phyloP scores from a whole-genome alignment of 2,888 invertebrate species.

The Matsumyia berberina region DNA sequence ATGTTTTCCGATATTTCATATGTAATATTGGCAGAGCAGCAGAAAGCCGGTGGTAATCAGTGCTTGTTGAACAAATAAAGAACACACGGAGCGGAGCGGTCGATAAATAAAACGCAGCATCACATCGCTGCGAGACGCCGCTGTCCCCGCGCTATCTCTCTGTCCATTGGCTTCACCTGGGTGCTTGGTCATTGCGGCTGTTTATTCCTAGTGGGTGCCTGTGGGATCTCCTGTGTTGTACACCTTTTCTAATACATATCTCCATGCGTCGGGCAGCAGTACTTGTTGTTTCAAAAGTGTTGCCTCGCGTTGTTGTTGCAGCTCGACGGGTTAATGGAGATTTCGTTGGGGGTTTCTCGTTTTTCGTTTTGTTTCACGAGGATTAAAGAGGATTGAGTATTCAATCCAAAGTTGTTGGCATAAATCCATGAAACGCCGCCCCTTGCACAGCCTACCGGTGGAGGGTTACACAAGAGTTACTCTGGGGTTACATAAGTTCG shows the following conservation, averaged over 20 bases:
- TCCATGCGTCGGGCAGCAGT: conserved; percentile 12
- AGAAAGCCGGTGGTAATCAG: conserved; percentile 76
- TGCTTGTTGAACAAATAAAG: conserved; percentile 77
- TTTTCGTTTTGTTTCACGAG: conserved; percentile 15
- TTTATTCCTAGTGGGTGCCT: conserved; percentile 60
- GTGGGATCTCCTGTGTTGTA: conserved; percentile 47
- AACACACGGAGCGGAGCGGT: conserved; percentile 68
- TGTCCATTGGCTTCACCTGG: conserved; percentile 7
- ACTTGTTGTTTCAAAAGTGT: conserved; percentile 62
- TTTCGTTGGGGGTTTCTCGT: conserved; percentile 42
- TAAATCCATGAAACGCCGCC: conserved; percentile 72
- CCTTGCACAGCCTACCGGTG: conserved; percentile 62
- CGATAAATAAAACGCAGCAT: conserved; percentile 75
- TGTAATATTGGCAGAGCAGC: conserved; percentile 73
- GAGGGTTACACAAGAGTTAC: conserved; percentile 28
- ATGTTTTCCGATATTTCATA: conserved; percentile 76
- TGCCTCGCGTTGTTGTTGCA: conserved; percentile 58
- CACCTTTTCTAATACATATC: conserved; percentile 64
- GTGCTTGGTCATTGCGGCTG: conserved; percentile 13
- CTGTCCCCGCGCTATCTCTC: conserved; percentile 40
- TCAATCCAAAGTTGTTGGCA: conserved; percentile 73
- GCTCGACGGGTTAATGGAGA: conserved; percentile 58
- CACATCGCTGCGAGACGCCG: conserved; percentile 58
- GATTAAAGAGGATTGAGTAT: conserved; percentile 61
- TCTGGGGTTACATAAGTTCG: conserved; percentile 65